A percentile compares a stretch with the other conserved stretches of the same genome.
These are phyloP conservation scores for Synergus itoensis DNA, from an alignment of 2,888 invertebrate genomes.

Conservation along the genomic window DNA sequence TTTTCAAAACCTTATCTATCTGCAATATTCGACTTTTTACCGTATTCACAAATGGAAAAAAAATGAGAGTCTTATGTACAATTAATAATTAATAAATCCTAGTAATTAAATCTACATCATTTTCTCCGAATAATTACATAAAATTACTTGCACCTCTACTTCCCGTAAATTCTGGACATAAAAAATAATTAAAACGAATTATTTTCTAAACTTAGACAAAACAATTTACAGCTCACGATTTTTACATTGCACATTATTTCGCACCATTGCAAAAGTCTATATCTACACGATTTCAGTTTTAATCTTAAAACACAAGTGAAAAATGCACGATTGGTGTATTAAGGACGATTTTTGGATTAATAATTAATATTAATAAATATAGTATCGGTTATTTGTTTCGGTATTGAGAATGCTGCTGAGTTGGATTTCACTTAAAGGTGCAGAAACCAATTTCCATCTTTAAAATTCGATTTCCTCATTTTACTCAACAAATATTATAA, in stretches of 20 bases:
- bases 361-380: conserved; percentile 26
- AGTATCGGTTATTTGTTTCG: neutral
- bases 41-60: conserved; percentile 45
- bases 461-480: too few relatives aligned
- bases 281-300: neutral
- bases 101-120: neutral
- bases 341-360: neutral
- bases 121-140: neutral
- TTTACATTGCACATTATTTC: conserved; percentile 39
- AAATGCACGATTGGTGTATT: conserved; percentile 33
- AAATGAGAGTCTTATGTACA: conserved; percentile 55
- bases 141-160: neutral
- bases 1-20: conserved; percentile 45
- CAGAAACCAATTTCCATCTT: too few relatives aligned
- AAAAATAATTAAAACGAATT: neutral
- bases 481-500: too few relatives aligned
- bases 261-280: conserved; percentile 31
- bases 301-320: neutral
- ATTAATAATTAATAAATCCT: conserved; percentile 42
- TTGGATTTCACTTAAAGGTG: neutral
- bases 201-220: neutral
- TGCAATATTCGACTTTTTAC: conserved; percentile 45
- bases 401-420: neutral
- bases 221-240: neutral
- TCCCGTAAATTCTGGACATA: neutral